These are phyloP conservation scores for Mallotus villosus DNA, from an alignment of 2,797 vertebrate genomes.

Conservation along the genomic window DNA sequence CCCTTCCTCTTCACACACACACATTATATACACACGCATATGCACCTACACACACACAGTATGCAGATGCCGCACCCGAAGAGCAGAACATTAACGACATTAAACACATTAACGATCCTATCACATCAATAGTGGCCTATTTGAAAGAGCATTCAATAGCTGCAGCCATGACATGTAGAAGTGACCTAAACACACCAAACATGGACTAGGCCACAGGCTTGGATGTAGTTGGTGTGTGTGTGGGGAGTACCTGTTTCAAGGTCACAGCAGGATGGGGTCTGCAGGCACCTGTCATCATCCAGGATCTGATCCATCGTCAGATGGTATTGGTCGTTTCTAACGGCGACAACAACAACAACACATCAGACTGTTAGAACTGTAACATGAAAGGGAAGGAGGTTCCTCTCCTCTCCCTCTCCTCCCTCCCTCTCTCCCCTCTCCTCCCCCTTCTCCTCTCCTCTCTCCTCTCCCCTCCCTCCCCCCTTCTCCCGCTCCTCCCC, in stretches of 20 bases:
- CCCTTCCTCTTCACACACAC: not conserved
- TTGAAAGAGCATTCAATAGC: too few species aligned
- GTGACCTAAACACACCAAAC: too few species aligned
- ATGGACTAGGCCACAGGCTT: too few species aligned
- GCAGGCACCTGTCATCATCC: constrained; percentile 3
- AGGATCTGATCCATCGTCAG: constrained; percentile 1
- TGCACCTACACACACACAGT: too few species aligned
- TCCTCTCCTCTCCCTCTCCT: constrained; percentile 2
- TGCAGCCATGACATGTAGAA: too few species aligned
- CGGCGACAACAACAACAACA: not conserved
- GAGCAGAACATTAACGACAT: too few species aligned
- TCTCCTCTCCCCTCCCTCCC: too few species aligned
- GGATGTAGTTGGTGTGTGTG: not conserved
- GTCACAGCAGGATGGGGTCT: constrained; percentile 11
- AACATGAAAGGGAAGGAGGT: not conserved
- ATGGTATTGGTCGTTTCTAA: not conserved
- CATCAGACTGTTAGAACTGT: not conserved
- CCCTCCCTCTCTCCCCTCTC: not conserved
- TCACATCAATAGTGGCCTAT: too few species aligned
- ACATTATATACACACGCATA: too few species aligned
- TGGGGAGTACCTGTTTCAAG: not conserved
- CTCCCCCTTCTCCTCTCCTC: not conserved
- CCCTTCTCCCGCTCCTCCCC: too few species aligned
- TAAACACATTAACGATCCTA: too few species aligned
- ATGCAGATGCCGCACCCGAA: too few species aligned